phyloP scores from a whole-genome alignment of 2,888 invertebrate genomes.

The Chloroclysta siterata region DNA sequence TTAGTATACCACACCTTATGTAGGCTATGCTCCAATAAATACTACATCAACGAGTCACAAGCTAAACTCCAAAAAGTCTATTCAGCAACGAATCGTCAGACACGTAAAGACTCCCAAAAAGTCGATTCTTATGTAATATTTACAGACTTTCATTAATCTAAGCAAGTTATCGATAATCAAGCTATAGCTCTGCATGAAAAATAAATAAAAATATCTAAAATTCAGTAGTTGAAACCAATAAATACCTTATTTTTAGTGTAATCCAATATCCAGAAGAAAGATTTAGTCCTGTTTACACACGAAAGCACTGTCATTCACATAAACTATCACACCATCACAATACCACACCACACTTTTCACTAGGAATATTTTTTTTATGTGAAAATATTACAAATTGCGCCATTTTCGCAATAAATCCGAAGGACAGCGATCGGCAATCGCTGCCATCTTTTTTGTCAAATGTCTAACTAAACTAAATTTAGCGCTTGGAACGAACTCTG shows the following conservation, averaged over 20 bases:
- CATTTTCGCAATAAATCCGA: constrained; percentile 82
- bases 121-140: constrained; percentile 78
- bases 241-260: constrained; percentile 83
- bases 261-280: constrained; percentile 84
- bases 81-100: constrained; percentile 31
- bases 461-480: constrained; percentile 82
- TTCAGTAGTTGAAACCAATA: constrained; percentile 72
- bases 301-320: constrained; percentile 78
- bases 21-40: not conserved
- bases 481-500: constrained; percentile 84
- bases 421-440: constrained; percentile 81
- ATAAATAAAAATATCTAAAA: constrained; percentile 48
- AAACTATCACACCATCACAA: constrained; percentile 80
- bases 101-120: constrained; percentile 20
- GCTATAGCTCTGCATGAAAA: constrained; percentile 40
- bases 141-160: constrained; percentile 40
- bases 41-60: not conserved
- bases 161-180: constrained; percentile 28
- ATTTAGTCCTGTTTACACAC: constrained; percentile 79
- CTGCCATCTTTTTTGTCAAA: constrained; percentile 86
- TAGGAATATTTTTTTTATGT: constrained; percentile 76
- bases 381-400: constrained; percentile 83
- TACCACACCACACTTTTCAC: constrained; percentile 82
- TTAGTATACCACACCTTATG: not conserved
- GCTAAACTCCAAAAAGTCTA: not conserved